A percentile compares a stretch with the other conserved stretches of the same genome.
These are phyloP conservation scores for Rhagonycha lutea DNA, from an alignment of 2,888 invertebrate genomes.

Conservation along the genomic window DNA sequence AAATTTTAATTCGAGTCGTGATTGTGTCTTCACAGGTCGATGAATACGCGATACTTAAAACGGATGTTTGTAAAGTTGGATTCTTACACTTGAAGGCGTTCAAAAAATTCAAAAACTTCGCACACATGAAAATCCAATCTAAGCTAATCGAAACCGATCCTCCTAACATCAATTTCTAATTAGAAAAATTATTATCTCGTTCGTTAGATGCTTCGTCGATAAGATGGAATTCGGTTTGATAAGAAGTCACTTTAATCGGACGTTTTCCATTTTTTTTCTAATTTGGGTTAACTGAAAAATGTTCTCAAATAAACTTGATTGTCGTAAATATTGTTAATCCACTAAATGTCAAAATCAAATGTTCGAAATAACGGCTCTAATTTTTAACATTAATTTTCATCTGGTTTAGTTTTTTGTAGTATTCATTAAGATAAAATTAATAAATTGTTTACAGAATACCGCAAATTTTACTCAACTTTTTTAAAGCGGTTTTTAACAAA, in stretches of 20 bases:
- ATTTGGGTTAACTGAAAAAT: neutral
- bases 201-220: neutral
- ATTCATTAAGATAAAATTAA: neutral
- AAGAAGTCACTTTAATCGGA: neutral
- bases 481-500: neutral
- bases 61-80: neutral
- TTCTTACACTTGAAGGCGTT: neutral
- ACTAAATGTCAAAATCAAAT: neutral
- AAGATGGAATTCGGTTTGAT: neutral
- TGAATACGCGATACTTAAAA: slow-evolving; percentile 30
- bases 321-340: neutral
- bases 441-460: neutral
- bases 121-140: neutral
- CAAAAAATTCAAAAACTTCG: neutral
- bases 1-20: slow-evolving; percentile 17
- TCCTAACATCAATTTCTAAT: neutral
- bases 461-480: neutral
- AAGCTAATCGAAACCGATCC: neutral
- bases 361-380: neutral
- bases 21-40: slow-evolving; percentile 46
- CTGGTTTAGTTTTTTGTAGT: neutral
- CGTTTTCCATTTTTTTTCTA: neutral
- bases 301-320: neutral
- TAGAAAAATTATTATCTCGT: neutral
- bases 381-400: neutral